phyloP scores from a whole-genome alignment of 2,797 vertebrate genomes.

The Onychomys torridus region DNA sequence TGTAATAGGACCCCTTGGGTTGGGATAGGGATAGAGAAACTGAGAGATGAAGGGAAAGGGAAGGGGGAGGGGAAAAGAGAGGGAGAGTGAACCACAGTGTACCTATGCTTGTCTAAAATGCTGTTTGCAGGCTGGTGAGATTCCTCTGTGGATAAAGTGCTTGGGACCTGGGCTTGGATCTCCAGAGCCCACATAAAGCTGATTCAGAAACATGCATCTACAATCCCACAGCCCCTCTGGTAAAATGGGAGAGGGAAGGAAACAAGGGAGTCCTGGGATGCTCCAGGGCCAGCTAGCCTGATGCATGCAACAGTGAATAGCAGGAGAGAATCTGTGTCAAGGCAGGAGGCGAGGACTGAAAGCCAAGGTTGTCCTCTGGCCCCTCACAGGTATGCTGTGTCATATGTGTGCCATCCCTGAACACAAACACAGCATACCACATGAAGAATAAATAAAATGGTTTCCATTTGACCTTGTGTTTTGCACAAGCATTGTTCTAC shows the following conservation, averaged over 20 bases:
- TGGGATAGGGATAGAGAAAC: not conserved
- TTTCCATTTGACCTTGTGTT: conserved; percentile 1
- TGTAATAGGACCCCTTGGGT: not conserved
- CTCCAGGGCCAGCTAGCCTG: not conserved
- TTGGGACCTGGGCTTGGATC: not conserved
- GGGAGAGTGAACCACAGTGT: not conserved
- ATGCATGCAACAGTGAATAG: too few species aligned
- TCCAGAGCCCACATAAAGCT: not conserved
- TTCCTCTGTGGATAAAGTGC: not conserved
- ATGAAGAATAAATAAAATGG: not conserved
- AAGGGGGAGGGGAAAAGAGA: too few species aligned
- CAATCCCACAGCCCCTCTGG: not conserved
- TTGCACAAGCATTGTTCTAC: conserved; percentile 29
- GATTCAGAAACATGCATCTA: not conserved
- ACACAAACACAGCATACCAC: not conserved
- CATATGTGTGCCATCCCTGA: not conserved
- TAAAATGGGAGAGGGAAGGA: not conserved
- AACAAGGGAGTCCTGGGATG: not conserved
- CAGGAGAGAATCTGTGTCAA: not conserved
- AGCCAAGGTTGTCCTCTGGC: not conserved
- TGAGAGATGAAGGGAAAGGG: too few species aligned
- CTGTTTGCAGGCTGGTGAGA: not conserved
- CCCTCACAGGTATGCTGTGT: not conserved
- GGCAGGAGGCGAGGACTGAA: not conserved
- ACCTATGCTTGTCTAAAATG: not conserved